These are phyloP conservation scores for Ctenochaetus hawaiiensis DNA, from an alignment of 2,797 vertebrate genomes.

Conservation along the genomic window DNA sequence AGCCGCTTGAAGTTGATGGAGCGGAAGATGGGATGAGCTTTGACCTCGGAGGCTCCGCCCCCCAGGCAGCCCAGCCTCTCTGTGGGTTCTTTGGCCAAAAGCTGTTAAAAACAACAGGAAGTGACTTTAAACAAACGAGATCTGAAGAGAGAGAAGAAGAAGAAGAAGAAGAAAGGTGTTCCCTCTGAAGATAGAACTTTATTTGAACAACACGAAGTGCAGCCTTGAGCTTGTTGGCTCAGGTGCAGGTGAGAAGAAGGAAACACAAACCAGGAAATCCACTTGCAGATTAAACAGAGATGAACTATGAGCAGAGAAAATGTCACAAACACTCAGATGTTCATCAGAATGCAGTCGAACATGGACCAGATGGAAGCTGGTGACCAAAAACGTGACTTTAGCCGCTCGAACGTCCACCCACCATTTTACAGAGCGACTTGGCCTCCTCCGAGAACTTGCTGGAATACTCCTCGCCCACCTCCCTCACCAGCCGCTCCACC, in stretches of 20 bases:
- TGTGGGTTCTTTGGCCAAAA: conserved; percentile 92
- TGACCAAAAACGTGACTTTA: not conserved
- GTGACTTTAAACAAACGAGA: not conserved
- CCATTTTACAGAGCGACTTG: conserved; percentile 92
- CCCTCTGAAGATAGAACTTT: too few relatives aligned
- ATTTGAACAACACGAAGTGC: too few relatives aligned
- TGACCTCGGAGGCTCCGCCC: conserved; percentile 91
- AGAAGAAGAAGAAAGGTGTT: not conserved
- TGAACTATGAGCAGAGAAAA: too few relatives aligned
- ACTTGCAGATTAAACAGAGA: too few relatives aligned
- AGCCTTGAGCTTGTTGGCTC: too few relatives aligned
- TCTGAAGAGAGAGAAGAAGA: not conserved
- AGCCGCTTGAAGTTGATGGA: conserved; percentile 96
- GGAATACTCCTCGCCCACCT: conserved; percentile 94
- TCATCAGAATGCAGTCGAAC: not conserved
- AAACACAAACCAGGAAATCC: too few relatives aligned
- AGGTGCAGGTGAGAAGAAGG: too few relatives aligned
- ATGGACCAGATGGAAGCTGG: conserved; percentile 18
- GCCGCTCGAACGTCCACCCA: conserved; percentile 61
- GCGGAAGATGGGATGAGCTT: conserved; percentile 92
- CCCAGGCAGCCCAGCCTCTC: conserved; percentile 91
- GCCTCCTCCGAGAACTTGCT: conserved; percentile 92
- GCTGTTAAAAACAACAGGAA: conserved; percentile 71
- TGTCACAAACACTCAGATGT: not conserved
- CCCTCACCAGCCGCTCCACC: conserved; percentile 94